Evolutionary conservation across 2,888 invertebrate species (phyloP).

Genomic region (Stictocephala bisonia): DNA sequence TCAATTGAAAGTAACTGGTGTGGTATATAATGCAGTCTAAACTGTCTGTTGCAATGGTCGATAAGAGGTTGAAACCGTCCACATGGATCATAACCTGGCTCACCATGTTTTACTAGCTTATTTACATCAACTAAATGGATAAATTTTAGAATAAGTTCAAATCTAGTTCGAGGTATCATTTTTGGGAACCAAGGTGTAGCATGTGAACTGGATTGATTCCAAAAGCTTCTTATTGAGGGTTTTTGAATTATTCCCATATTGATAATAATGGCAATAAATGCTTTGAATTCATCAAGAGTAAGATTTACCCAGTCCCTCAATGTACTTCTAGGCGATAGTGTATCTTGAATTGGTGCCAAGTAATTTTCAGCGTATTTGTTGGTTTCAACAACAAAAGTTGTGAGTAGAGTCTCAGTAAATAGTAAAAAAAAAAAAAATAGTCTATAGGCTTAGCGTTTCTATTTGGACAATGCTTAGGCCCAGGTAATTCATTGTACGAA

Average conservation of each 20-base stretch:
- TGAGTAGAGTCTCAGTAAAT: not conserved
- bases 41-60: constrained; percentile 31
- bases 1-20: constrained; percentile 22
- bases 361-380: constrained; percentile 22
- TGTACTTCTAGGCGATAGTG: constrained; percentile 3
- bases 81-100: constrained; percentile 28
- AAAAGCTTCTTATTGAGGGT: constrained; percentile 8
- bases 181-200: constrained; percentile 29
- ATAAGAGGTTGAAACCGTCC: constrained; percentile 31
- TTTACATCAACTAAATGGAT: constrained; percentile 31
- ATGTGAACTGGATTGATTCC: not conserved
- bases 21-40: constrained; percentile 19
- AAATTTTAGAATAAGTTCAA: constrained; percentile 37
- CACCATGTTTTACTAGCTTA: not conserved
- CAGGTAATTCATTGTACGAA: constrained; percentile 14
- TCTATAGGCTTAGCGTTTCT: not conserved
- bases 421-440: constrained; percentile 30
- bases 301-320: constrained; percentile 8
- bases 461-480: constrained; percentile 36
- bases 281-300: constrained; percentile 25
- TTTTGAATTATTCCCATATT: constrained; percentile 34
- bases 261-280: constrained; percentile 21
- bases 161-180: constrained; percentile 24
- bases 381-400: constrained; percentile 24
- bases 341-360: too few relatives aligned